Evolutionary conservation across 2,797 vertebrate genomes (phyloP).

Genomic region (Microchirus variegatus): DNA sequence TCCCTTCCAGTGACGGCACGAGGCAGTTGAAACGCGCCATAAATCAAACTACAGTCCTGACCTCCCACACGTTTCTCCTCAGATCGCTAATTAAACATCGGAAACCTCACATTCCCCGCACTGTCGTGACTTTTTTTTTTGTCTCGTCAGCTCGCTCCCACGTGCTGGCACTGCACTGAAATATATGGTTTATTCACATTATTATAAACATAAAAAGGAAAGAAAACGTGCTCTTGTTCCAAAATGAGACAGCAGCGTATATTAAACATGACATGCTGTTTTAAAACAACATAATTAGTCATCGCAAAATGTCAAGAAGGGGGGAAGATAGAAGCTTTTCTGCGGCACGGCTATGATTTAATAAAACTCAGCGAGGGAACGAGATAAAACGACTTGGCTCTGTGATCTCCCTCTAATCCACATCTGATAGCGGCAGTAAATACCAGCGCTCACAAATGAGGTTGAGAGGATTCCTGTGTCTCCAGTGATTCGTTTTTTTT

Average conservation of each 20-base stretch:
- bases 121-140: slow-evolving; percentile 6
- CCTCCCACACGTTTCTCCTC: slow-evolving; percentile 11
- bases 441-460: slow-evolving; percentile 61
- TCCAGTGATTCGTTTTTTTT: slow-evolving; percentile 53
- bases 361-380: slow-evolving; percentile 54
- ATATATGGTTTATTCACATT: slow-evolving; percentile 16
- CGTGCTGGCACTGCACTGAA: slow-evolving; percentile 5
- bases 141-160: slow-evolving; percentile 18
- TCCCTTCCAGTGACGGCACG: too few relatives aligned
- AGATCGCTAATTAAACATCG: slow-evolving; percentile 27
- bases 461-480: slow-evolving; percentile 58
- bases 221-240: slow-evolving; percentile 8
- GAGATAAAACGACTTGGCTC: slow-evolving; percentile 59
- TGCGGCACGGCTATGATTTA: slow-evolving; percentile 61
- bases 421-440: slow-evolving; percentile 71
- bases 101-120: slow-evolving; percentile 20
- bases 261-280: slow-evolving; percentile 44
- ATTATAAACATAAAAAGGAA: neutral
- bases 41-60: neutral
- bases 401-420: slow-evolving; percentile 70
- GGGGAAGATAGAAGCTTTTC: slow-evolving; percentile 43
- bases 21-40: too few relatives aligned
- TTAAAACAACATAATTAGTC: slow-evolving; percentile 63
- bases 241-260: slow-evolving; percentile 20
- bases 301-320: slow-evolving; percentile 34